Evolutionary conservation across 2,888 invertebrate genomes (phyloP), one percentile per base, ranked within the genome.

Genomic region (Aleiodes leptofemur): DNA sequence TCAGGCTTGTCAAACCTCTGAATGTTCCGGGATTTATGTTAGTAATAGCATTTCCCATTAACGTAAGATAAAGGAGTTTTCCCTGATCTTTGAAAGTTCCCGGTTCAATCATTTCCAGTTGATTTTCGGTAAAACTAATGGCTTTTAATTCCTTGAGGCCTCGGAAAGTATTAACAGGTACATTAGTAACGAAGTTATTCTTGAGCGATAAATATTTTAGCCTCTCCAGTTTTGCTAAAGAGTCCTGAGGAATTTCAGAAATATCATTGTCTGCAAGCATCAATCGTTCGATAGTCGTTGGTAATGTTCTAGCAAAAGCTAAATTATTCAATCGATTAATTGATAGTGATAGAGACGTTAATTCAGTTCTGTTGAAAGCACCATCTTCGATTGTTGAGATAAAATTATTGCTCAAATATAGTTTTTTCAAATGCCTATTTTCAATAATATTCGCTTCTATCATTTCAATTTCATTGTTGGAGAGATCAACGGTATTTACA

Each of bases 321-420:
- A 84, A 66, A 6, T 73, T 76, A 5, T 78, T 64, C 8, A 86
- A 68, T 3, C 74, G 76, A 74, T 85, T 86, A 0, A 71, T 78
- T 0, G 71, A 38, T 0, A 85, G 50, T 13, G 75, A 79, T 4
- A 86, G 8, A 9, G 7, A 1, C 9, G 70, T 69, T 23, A 88
- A 80, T 38, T 86, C 86, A 1, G 90, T 83, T 3, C 85, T 86
- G 7, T 80, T 75, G n/a, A 91, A 89, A n/a, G 89, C 86, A 57
- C 84, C 43, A 9, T 43, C 9, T 43, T 43, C 43, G 7, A 43
- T 9, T 43, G 9, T 43, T 43, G 43, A 43, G 48, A 91, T 86
- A 6, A 80, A 76, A 77, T 91, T 91, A 53, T 83, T 81, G 5
- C 83, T 83, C 13, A 91, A 80, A 72, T 87, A 86, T 53, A 91